phyloP scores from a whole-genome alignment of 2,797 vertebrate species.

The Australoheros facetus region DNA sequence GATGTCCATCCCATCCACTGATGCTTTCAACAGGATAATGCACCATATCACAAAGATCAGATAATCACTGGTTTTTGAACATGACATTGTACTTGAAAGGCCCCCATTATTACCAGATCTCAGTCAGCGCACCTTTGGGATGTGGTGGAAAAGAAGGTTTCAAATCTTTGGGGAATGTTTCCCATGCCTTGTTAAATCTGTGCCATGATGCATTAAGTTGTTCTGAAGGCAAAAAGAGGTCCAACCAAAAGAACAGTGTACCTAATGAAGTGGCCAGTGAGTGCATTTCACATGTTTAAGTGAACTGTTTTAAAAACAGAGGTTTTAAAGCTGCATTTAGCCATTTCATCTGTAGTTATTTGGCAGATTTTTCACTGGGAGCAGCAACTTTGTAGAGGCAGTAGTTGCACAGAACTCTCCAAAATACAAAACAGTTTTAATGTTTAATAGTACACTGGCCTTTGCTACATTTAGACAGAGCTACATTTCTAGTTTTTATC shows the following conservation, averaged over 20 bases:
- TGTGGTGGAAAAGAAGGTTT: neutral
- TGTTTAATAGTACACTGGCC: neutral
- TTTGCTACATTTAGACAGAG: neutral
- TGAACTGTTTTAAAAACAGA: neutral
- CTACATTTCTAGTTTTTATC: neutral
- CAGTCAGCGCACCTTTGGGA: neutral
- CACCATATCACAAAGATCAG: neutral
- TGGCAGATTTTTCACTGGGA: neutral
- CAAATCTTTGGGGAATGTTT: neutral
- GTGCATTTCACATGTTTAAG: neutral
- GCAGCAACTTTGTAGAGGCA: neutral
- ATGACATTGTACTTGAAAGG: neutral
- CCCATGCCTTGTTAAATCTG: neutral
- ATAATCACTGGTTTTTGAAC: neutral
- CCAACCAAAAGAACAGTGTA: neutral
- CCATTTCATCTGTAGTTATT: neutral
- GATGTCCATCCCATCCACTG: neutral
- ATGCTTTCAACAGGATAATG: neutral
- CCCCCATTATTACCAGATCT: neutral
- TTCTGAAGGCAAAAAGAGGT: neutral
- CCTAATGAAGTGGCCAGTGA: neutral
- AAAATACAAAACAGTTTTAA: neutral
- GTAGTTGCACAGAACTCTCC: neutral
- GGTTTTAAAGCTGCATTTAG: neutral
- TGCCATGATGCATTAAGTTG: neutral